Percentiles rank a stretch among this genome's conserved stretches.
phyloP scores from a whole-genome alignment of 2,888 invertebrate genomes.

The Zeuzera pyrina region DNA sequence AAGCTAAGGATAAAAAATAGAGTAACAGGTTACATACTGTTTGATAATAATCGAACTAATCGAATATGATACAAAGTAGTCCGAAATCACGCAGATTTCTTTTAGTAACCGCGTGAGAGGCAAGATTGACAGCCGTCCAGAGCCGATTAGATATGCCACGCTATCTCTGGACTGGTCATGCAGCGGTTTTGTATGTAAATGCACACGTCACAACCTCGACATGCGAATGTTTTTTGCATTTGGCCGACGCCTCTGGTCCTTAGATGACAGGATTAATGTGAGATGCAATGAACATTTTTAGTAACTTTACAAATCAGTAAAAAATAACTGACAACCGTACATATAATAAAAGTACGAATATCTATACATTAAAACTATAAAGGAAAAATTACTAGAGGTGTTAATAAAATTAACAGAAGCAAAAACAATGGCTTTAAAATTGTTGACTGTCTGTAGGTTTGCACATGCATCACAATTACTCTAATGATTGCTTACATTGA shows the following conservation, averaged over 20 bases:
- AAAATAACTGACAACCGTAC: too few species aligned
- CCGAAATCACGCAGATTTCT: constrained; percentile 39
- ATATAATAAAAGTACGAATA: too few species aligned
- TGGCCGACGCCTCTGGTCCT: constrained; percentile 29
- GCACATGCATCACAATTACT: too few species aligned
- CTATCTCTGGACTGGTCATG: constrained; percentile 51
- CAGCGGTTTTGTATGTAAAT: constrained; percentile 64
- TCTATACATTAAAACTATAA: too few species aligned
- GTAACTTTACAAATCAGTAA: too few species aligned
- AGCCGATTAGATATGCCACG: constrained; percentile 57
- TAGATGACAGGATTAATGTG: constrained; percentile 25
- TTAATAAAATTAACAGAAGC: too few species aligned
- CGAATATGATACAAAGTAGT: constrained; percentile 33
- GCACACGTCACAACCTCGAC: constrained; percentile 35
- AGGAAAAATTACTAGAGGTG: too few species aligned
- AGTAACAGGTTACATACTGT: not conserved
- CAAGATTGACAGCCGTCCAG: constrained; percentile 47
- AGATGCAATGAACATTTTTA: too few species aligned
- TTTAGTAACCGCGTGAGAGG: constrained; percentile 36
- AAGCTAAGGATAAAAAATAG: too few species aligned
- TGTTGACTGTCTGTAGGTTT: too few species aligned
- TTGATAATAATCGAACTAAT: constrained; percentile 18
- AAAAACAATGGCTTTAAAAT: too few species aligned
- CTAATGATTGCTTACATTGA: too few species aligned
- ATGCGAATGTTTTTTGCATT: constrained; percentile 33